phyloP scores from a whole-genome alignment of 2,797 vertebrate genomes.

The Amphiprion clarkii region DNA sequence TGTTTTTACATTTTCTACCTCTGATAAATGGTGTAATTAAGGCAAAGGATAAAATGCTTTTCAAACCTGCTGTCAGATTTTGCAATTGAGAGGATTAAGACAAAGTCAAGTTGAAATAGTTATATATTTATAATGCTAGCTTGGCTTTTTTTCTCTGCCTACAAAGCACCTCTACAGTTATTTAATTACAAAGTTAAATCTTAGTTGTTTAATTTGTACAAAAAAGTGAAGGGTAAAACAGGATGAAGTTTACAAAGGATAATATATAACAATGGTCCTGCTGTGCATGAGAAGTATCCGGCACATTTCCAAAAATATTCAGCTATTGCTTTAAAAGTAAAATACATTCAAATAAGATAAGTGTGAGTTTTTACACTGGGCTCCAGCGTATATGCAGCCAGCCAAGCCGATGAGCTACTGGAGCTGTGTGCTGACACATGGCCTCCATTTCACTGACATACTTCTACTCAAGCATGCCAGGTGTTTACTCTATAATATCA shows the following conservation, averaged over 20 bases:
- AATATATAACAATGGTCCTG: no score
- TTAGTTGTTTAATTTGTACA: background rate
- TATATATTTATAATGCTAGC: background rate
- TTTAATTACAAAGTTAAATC: background rate
- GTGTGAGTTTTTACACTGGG: slow-evolving; percentile 6
- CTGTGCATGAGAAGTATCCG: background rate
- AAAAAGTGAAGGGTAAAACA: background rate
- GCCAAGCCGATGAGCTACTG: background rate
- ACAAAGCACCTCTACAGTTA: background rate
- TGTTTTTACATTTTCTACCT: no score
- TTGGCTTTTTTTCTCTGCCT: background rate
- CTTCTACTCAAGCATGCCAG: slow-evolving; percentile 21
- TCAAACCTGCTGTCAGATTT: no score
- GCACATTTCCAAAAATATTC: background rate
- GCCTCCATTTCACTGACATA: slow-evolving; percentile 27
- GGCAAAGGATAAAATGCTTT: no score
- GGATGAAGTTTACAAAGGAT: background rate
- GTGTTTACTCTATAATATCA: slow-evolving; percentile 30
- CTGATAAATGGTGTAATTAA: no score
- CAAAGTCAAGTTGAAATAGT: no score
- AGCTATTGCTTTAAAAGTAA: slow-evolving; percentile 18
- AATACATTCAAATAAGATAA: slow-evolving; percentile 6
- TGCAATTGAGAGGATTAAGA: no score
- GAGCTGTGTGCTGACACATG: slow-evolving; percentile 27
- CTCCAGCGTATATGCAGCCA: background rate